Conservation (phyloP, 2,113 vertebrate genomes). For the Nymphicus hollandicus region DNA sequence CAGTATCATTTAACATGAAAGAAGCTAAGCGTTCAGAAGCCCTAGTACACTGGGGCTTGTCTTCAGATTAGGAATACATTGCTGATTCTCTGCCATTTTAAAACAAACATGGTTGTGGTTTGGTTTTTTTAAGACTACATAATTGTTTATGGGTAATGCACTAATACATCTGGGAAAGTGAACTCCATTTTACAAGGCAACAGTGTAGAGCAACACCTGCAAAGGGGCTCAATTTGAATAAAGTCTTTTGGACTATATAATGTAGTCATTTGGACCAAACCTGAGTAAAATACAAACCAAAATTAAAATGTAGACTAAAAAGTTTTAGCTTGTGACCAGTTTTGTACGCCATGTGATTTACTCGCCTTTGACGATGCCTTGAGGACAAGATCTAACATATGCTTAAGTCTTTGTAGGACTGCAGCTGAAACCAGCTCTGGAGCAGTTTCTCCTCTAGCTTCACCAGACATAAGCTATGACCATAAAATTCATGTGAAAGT, state of each 20-base stretch:
- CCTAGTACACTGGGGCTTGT: not conserved
- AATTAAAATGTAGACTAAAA: not conserved
- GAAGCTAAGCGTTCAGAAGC: not conserved
- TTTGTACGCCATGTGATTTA: not conserved
- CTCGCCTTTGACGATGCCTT: not conserved
- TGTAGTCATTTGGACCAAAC: not conserved
- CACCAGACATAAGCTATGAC: not conserved
- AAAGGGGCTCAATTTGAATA: not conserved
- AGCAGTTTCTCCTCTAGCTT: not conserved
- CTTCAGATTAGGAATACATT: not conserved
- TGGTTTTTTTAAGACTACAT: not conserved
- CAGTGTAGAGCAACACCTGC: not conserved
- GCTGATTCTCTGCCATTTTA: not conserved
- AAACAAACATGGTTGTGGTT: not conserved
- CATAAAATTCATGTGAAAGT: not conserved
- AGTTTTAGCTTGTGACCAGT: not conserved
- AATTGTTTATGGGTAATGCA: not conserved
- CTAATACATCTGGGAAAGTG: not conserved
- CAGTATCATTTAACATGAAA: not conserved
- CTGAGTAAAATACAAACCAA: not conserved
- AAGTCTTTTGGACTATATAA: not conserved
- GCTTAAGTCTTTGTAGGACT: not conserved
- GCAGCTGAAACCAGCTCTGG: not conserved
- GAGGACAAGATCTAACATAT: not conserved
- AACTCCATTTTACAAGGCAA: not conserved